Conservation (phyloP, 2,113 vertebrate species). For the Saguinus midas region DNA sequence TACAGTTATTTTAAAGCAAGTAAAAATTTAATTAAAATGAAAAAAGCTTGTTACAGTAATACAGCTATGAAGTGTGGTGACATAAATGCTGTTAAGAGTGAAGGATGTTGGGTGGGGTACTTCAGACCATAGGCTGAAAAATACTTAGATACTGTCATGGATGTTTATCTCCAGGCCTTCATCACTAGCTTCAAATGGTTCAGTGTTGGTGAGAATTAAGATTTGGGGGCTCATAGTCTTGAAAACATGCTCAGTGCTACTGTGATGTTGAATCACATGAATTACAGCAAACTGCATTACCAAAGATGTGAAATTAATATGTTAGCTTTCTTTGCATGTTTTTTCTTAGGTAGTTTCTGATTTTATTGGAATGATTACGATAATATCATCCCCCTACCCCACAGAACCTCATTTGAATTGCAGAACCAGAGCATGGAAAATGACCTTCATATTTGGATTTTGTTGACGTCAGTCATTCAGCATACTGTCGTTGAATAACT, state of each 20-base stretch:
- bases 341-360: conserved; percentile 17
- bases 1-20: background rate
- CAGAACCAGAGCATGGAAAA: conserved; percentile 45
- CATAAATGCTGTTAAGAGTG: background rate
- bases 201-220: background rate
- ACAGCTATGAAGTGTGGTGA: background rate
- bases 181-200: background rate
- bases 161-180: background rate
- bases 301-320: background rate
- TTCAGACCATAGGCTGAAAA: background rate
- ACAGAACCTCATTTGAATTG: background rate
- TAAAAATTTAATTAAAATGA: background rate
- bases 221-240: background rate
- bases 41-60: background rate
- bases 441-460: conserved; percentile 31
- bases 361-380: background rate
- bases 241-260: background rate
- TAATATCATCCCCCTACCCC: background rate
- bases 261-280: background rate
- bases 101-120: background rate
- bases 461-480: background rate
- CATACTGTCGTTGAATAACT: conserved; percentile 12
- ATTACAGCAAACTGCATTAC: background rate
- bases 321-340: background rate
- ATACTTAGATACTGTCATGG: background rate